A percentile compares a stretch with the other conserved stretches of the same genome.
These are phyloP conservation scores for Sweltsa coloradensis DNA, from an alignment of 1,140 invertebrate genomes.

Conservation along the genomic window DNA sequence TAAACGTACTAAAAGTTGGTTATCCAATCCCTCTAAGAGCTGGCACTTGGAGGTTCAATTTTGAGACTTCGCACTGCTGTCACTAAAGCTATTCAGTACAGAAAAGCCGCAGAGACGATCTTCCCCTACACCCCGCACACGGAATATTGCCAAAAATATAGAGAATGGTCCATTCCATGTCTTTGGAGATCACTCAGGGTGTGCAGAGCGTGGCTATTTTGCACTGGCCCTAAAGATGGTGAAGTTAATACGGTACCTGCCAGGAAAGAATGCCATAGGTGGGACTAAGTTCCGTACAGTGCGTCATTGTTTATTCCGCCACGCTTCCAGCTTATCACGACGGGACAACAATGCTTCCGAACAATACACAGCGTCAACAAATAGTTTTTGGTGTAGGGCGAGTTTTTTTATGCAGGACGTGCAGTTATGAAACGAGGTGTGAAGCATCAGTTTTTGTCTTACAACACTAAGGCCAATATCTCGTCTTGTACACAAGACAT, in stretches of 20 bases:
- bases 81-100: not conserved
- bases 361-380: constrained; percentile 22
- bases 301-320: not conserved
- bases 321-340: constrained; percentile 17
- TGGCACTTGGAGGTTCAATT: too few species aligned
- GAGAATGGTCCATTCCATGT: constrained; percentile 23
- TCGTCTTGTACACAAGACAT: constrained; percentile 9
- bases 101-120: not conserved
- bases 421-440: constrained; percentile 22
- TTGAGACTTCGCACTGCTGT: constrained; percentile 1
- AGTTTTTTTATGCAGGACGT: constrained; percentile 20
- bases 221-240: constrained; percentile 12
- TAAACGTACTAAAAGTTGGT: not conserved
- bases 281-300: constrained; percentile 9
- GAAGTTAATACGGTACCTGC: constrained; percentile 18
- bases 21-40: not conserved
- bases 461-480: constrained; percentile 13
- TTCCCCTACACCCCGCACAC: not conserved
- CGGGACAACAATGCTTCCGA: constrained; percentile 30
- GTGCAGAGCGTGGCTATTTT: constrained; percentile 20
- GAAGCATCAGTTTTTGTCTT: constrained; percentile 21
- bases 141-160: constrained; percentile 20
- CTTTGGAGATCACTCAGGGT: constrained; percentile 27
- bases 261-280: constrained; percentile 13
- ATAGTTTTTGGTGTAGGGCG: constrained; percentile 28